phyloP scores from a whole-genome alignment of 2,888 invertebrate species.

The Invenusta paracnida region DNA sequence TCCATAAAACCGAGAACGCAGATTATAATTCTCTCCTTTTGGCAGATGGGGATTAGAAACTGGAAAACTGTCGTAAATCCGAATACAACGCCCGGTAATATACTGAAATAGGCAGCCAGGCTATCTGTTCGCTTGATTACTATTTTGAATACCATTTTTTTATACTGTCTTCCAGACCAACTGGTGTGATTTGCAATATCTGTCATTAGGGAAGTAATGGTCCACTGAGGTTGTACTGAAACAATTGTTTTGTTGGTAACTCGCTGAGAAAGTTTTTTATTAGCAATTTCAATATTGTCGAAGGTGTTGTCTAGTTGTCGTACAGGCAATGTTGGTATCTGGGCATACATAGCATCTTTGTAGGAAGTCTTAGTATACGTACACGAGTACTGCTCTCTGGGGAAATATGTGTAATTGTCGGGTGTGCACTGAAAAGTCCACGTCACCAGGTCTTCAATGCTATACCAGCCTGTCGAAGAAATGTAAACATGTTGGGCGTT shows the following conservation, averaged over 20 bases:
- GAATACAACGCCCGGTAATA: not conserved
- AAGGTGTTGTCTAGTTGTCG: not conserved
- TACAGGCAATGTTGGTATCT: not conserved
- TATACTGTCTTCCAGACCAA: not conserved
- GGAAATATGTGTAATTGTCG: not conserved
- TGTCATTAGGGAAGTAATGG: too few relatives aligned
- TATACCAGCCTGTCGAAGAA: not conserved
- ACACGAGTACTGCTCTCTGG: not conserved
- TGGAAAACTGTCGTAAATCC: too few relatives aligned
- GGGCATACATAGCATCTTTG: not conserved
- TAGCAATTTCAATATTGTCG: not conserved
- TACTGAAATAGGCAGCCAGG: not conserved
- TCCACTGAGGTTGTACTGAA: slow-evolving; percentile 45
- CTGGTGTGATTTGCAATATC: not conserved
- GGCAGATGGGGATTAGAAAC: too few relatives aligned
- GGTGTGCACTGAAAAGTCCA: not conserved
- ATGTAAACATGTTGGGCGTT: too few relatives aligned
- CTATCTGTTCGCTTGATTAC: not conserved
- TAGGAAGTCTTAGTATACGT: not conserved
- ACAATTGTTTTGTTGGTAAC: not conserved
- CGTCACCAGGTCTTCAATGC: not conserved
- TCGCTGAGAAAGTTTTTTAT: not conserved
- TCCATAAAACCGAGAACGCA: too few relatives aligned
- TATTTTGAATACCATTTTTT: not conserved
- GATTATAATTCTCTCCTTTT: too few relatives aligned